phyloP scores from a whole-genome alignment of 2,797 vertebrate species.

The Ciconia nigra region DNA sequence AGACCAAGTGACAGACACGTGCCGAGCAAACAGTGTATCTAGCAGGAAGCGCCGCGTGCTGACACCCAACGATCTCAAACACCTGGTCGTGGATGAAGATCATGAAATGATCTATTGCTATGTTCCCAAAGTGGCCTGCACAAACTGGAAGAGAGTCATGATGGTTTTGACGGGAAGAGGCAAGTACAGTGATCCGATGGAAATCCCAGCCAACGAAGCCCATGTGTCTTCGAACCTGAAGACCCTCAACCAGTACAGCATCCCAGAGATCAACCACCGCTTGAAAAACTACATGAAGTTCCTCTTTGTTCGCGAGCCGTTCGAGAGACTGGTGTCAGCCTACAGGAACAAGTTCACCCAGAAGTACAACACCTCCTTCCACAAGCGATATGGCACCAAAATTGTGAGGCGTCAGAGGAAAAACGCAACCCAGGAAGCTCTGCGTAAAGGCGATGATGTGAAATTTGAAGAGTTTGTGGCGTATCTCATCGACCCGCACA shows the following conservation, averaged over 20 bases:
- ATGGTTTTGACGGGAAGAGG: conserved; percentile 94
- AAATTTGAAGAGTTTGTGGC: conserved; percentile 93
- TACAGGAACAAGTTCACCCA: conserved; percentile 99
- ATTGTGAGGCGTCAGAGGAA: conserved; percentile 94
- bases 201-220: conserved; percentile 94
- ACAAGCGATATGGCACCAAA: conserved; percentile 95
- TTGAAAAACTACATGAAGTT: conserved; percentile 99
- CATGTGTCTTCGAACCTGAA: conserved; percentile 93
- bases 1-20: conserved; percentile 89
- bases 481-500: conserved; percentile 92
- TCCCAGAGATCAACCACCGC: conserved; percentile 96
- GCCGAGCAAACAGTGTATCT: conserved; percentile 82
- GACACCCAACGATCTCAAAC: conserved; percentile 92
- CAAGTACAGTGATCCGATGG: conserved; percentile 95
- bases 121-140: conserved; percentile 97
- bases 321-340: conserved; percentile 94
- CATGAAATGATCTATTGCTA: conserved; percentile 98
- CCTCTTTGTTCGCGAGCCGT: conserved; percentile 95
- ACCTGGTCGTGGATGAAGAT: conserved; percentile 95
- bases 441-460: conserved; percentile 86
- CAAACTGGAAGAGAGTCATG: conserved; percentile 99
- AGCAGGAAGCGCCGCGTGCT: conserved; percentile 91
- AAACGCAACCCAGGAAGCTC: conserved; percentile 92
- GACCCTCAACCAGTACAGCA: conserved; percentile 96
- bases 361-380: conserved; percentile 98